phyloP scores from a whole-genome alignment of 2,797 vertebrate species.

The Ceryle rudis region DNA sequence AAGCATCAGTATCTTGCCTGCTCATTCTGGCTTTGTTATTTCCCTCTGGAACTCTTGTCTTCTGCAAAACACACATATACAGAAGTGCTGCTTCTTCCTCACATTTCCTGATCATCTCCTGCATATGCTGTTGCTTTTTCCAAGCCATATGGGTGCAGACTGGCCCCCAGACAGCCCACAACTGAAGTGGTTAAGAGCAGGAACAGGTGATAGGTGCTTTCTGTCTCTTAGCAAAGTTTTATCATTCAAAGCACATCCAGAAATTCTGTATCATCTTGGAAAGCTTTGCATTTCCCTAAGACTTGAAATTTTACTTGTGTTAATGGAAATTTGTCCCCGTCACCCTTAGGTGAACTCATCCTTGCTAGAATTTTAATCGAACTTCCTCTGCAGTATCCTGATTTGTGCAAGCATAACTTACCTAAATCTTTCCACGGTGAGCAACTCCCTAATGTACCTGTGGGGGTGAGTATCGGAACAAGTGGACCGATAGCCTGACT shows the following conservation, averaged over 20 bases:
- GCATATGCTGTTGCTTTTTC: background rate
- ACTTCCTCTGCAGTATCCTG: background rate
- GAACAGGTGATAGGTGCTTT: background rate
- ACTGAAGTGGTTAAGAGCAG: background rate
- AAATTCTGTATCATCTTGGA: background rate
- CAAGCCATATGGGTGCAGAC: background rate
- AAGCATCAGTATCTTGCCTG: background rate
- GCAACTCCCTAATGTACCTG: background rate
- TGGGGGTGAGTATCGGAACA: background rate
- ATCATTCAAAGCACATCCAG: background rate
- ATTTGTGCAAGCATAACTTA: background rate
- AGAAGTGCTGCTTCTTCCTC: background rate
- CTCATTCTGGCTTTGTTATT: background rate
- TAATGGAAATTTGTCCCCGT: background rate
- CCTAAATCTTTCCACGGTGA: background rate
- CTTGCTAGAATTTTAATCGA: constrained; percentile 12
- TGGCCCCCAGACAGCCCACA: background rate
- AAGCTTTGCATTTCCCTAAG: background rate
- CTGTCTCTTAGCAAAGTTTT: background rate
- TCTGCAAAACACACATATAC: background rate
- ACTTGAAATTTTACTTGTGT: background rate
- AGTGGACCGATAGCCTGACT: background rate
- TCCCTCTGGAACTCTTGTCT: background rate
- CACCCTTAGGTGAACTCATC: background rate
- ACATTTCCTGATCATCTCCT: background rate